Base-by-base conservation (phyloP, 2,888 invertebrate genomes). In the Strigamia crassipes region DNA sequence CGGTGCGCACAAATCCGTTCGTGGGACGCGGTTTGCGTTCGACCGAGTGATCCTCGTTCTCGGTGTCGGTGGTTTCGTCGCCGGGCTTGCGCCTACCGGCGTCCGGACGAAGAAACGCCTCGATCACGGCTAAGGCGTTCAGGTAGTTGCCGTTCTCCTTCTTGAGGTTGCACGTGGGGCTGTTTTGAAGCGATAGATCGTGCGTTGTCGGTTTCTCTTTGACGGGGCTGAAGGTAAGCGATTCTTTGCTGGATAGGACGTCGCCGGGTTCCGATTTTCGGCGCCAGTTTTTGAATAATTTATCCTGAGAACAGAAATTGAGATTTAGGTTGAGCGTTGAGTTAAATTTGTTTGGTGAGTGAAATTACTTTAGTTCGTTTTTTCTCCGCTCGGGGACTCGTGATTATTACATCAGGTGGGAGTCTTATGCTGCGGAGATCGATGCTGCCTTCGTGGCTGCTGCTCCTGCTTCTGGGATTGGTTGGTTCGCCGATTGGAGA, bases 261-360 rank as follows among this genome's bases (percentile, higher is more conserved):
- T 83, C 83, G 38, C 80, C 56, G 1, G 83, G 82, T 42, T 83
- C 92, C 91, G 84, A 92, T 89, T 85, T 94, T 93, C 41, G 91
- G 90, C 85, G 92, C 92, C 23, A 92, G 86, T 79, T 92, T 89
- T 85, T 92, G 91, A 83, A 90, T 90, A 87, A 92, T 93, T 86
- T 94, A 93, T 84, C 93, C 93, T 79, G 91, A 91, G 82, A 90
- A 89, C 86, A 13, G 18, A 31, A 31, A n/a, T n/a, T n/a, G n/a
- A n/a, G n/a, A n/a, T n/a, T n/a, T n/a, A n/a, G n/a, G n/a, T n/a
- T n/a, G n/a, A n/a, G n/a, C n/a, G n/a, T n/a, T n/a, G n/a, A n/a
- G n/a, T n/a, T n/a, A n/a, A n/a, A n/a, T n/a, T n/a, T n/a, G n/a
- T n/a, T n/a, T n/a, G 15, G 66, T 34, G 38, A n/a, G n/a, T n/a